Conservation (phyloP, 2,113 vertebrate species). For the Phocoena sinus region DNA sequence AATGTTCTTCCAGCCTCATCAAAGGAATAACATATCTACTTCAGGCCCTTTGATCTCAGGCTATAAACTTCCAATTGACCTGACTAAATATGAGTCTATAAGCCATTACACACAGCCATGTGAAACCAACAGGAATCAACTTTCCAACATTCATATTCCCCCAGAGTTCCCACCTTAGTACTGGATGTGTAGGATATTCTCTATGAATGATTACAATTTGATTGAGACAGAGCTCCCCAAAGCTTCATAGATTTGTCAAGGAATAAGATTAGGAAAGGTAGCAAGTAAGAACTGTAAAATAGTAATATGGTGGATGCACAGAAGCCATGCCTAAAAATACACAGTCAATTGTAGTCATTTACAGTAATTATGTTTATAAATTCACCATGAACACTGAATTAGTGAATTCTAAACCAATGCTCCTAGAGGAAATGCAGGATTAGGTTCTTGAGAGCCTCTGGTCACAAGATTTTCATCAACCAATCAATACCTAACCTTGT, state of each 20-base stretch:
- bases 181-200: background rate
- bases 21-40: background rate
- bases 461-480: background rate
- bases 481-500: background rate
- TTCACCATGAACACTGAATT: background rate
- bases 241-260: background rate
- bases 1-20: background rate
- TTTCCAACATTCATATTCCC: background rate
- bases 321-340: background rate
- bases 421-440: background rate
- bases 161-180: too few species aligned
- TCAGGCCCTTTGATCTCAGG: background rate
- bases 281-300: background rate
- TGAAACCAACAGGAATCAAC: background rate
- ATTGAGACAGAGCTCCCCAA: background rate
- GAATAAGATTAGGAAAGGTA: background rate
- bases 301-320: background rate
- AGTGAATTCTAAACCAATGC: background rate
- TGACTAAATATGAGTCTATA: background rate
- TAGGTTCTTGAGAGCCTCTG: background rate
- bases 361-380: background rate
- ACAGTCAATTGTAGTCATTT: background rate
- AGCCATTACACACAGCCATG: background rate
- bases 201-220: background rate
- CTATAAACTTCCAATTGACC: background rate